These are phyloP conservation scores for Timema podura DNA, from an alignment of 2,888 invertebrate genomes.

Conservation along the genomic window DNA sequence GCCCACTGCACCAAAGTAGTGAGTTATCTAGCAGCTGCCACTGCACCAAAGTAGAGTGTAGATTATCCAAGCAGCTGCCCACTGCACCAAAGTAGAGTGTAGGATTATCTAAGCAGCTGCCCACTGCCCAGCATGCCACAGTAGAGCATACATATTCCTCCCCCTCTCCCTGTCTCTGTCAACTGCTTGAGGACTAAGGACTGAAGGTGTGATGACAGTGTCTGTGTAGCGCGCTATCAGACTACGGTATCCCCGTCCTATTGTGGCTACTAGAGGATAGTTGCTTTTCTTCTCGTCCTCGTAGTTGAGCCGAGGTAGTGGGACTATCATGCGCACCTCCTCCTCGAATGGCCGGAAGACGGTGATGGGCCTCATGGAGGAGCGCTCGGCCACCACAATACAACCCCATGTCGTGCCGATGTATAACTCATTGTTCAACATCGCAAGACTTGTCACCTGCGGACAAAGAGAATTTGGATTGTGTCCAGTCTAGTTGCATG, in stretches of 20 bases:
- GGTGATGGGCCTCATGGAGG: constrained; percentile 76
- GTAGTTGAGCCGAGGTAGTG: constrained; percentile 18
- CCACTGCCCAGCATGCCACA: constrained; percentile 74
- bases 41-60: too few species aligned
- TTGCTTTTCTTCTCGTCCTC: constrained; percentile 43
- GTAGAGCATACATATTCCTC: constrained; percentile 59
- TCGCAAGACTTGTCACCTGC: constrained; percentile 67
- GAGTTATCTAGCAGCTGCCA: too few species aligned
- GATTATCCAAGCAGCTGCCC: too few species aligned
- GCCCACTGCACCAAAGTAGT: too few species aligned
- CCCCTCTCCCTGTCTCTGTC: constrained; percentile 39
- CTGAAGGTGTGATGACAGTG: constrained; percentile 29
- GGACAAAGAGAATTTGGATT: constrained; percentile 27
- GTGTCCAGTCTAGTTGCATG: too few species aligned
- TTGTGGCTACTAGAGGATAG: constrained; percentile 61
- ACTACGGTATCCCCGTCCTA: constrained; percentile 81
- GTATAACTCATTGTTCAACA: constrained; percentile 68
- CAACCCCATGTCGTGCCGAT: constrained; percentile 96
- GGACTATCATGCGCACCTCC: constrained; percentile 56
- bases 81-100: background rate
- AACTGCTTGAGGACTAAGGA: constrained; percentile 10
- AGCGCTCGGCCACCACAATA: constrained; percentile 81
- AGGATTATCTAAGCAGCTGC: constrained; percentile 36
- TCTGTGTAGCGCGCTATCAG: constrained; percentile 48
- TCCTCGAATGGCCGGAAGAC: constrained; percentile 90